Conservation (phyloP, 2,888 invertebrate genomes). For the Perithous albicinctus region DNA sequence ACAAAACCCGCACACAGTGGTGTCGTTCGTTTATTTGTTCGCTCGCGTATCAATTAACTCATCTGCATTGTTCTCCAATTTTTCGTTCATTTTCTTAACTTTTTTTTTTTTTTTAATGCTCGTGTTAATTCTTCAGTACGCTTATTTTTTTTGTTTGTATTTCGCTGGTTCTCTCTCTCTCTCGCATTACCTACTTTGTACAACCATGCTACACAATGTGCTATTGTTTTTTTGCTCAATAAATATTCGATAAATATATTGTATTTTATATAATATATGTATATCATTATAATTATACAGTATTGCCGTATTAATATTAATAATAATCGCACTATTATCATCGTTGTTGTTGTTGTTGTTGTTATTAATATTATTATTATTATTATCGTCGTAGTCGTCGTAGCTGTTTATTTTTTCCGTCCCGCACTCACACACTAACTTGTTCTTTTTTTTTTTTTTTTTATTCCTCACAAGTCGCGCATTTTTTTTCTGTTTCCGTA, state of each 20-base stretch:
- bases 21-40: slow-evolving; percentile 61
- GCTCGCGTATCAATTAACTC: slow-evolving; percentile 44
- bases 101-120: slow-evolving; percentile 37
- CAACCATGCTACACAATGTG: slow-evolving; percentile 80
- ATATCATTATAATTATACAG: slow-evolving; percentile 75
- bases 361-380: slow-evolving; percentile 72
- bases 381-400: slow-evolving; percentile 58
- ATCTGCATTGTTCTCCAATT: slow-evolving; percentile 37
- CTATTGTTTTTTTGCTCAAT: slow-evolving; percentile 77
- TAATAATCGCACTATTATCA: slow-evolving; percentile 75
- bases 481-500: slow-evolving; percentile 24
- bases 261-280: slow-evolving; percentile 80
- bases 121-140: slow-evolving; percentile 36
- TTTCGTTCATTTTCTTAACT: slow-evolving; percentile 16
- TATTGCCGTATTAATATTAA: slow-evolving; percentile 73
- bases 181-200: slow-evolving; percentile 80
- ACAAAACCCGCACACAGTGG: slow-evolving; percentile 51
- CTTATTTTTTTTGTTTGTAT: slow-evolving; percentile 52
- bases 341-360: slow-evolving; percentile 72
- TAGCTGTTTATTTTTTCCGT: slow-evolving; percentile 68
- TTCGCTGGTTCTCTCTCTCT: slow-evolving; percentile 62
- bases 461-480: slow-evolving; percentile 41
- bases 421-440: slow-evolving; percentile 49
- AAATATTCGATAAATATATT: slow-evolving; percentile 84
- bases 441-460: slow-evolving; percentile 14